Conservation (phyloP, 1,140 invertebrate species). For the Drosophila arawakana region DNA sequence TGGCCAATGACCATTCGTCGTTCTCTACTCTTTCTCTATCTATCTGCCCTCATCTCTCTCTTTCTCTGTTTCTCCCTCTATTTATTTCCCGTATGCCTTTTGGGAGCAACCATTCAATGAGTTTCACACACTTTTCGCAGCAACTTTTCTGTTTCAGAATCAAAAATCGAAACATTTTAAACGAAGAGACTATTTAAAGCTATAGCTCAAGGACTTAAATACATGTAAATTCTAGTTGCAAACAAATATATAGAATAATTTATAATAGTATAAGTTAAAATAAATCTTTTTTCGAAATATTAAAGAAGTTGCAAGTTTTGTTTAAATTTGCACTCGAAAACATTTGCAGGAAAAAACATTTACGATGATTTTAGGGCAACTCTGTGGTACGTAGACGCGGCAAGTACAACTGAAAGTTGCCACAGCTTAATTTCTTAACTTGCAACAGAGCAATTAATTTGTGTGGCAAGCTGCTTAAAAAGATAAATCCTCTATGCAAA, state of each 20-base stretch:
- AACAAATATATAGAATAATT: no score
- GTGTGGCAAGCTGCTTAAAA: constrained; percentile 60
- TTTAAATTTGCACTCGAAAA: no score
- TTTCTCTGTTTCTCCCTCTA: neutral
- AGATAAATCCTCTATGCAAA: constrained; percentile 45
- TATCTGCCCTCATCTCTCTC: neutral
- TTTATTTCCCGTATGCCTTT: constrained; percentile 22
- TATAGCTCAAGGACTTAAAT: no score
- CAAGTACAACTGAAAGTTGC: constrained; percentile 65
- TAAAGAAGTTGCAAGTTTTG: no score
- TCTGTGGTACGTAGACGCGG: neutral
- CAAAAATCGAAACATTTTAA: constrained; percentile 12
- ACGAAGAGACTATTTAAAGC: neutral
- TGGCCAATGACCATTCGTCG: constrained; percentile 49
- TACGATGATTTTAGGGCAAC: neutral
- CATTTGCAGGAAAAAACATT: neutral
- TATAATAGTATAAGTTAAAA: no score
- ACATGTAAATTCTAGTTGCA: no score
- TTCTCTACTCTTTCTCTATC: neutral
- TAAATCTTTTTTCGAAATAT: no score
- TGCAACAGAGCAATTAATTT: constrained; percentile 55
- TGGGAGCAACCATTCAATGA: constrained; percentile 52
- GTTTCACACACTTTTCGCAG: constrained; percentile 55
- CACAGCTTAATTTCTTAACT: constrained; percentile 37
- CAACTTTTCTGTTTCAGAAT: constrained; percentile 61